Percentiles rank a stretch among this genome's conserved stretches.
Evolutionary conservation across 2,797 vertebrate species (phyloP).

Genomic region (Echeneis naucrates): DNA sequence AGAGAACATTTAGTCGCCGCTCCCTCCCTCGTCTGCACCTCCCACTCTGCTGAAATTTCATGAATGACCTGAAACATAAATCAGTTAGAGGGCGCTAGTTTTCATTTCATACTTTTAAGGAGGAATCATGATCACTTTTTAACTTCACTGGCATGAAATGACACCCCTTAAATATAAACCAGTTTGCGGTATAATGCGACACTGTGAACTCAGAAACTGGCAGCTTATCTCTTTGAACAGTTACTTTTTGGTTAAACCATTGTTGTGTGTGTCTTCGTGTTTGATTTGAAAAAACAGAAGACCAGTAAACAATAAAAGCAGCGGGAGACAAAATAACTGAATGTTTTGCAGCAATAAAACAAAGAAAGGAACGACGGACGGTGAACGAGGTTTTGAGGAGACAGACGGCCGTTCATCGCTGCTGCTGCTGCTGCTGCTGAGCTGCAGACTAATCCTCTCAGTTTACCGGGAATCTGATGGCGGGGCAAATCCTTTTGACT

Average conservation of each 20-base stretch:
- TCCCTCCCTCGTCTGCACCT: conserved; percentile 18
- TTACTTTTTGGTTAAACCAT: background rate
- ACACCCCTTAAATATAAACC: background rate
- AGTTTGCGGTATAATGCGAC: background rate
- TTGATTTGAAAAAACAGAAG: background rate
- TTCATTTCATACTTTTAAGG: background rate
- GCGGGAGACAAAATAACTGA: background rate
- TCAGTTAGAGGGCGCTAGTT: too few relatives aligned
- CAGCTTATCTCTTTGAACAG: too few relatives aligned
- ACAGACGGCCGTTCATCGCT: conserved; percentile 19
- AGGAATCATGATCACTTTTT: background rate
- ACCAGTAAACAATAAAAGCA: background rate
- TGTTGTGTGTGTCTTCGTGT: background rate
- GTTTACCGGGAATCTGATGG: conserved; percentile 39
- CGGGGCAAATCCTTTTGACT: conserved; percentile 12
- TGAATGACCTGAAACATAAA: conserved; percentile 66
- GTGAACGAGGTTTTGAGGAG: conserved; percentile 11
- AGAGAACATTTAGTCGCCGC: conserved; percentile 38
- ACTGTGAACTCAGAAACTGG: background rate
- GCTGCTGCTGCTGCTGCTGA: too few relatives aligned
- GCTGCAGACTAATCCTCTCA: conserved; percentile 45
- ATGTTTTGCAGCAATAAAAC: too few relatives aligned
- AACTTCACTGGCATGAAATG: background rate
- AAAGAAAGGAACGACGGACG: background rate
- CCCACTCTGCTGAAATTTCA: conserved; percentile 49